phyloP scores from a whole-genome alignment of 2,888 invertebrate genomes.

The Stenoptilia bipunctidactyla region DNA sequence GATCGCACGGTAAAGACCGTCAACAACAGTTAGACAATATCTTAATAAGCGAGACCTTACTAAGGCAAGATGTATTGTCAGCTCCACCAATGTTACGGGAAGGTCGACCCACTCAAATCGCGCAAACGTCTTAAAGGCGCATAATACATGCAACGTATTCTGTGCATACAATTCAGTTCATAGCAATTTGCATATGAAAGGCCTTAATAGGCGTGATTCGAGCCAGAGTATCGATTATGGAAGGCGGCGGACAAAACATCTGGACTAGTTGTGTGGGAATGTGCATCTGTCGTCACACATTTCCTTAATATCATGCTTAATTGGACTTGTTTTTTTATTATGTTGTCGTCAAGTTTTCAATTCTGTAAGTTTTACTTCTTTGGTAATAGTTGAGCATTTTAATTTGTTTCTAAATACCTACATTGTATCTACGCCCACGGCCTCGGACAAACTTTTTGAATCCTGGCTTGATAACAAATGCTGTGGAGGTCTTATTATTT shows the following conservation, averaged over 20 bases:
- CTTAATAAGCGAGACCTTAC: no score
- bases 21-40: no score
- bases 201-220: conserved; percentile 29
- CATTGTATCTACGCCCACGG: no score
- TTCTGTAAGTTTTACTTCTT: no score
- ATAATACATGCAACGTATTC: background rate
- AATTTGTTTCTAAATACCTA: no score
- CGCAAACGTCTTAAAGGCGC: background rate
- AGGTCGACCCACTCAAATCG: background rate
- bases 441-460: no score
- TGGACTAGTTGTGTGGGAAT: conserved; percentile 29
- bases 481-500: no score
- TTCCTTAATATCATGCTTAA: background rate
- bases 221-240: conserved; percentile 27
- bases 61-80: background rate
- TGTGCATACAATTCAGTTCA: conserved; percentile 11
- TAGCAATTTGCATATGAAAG: conserved; percentile 35
- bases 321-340: no score
- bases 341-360: no score
- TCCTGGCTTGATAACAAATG: no score
- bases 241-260: conserved; percentile 23
- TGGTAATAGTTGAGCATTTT: no score
- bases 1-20: no score
- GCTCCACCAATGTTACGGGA: background rate
- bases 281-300: conserved; percentile 22